Conservation (phyloP, 2,888 invertebrate species). For the Operophtera brumata region DNA sequence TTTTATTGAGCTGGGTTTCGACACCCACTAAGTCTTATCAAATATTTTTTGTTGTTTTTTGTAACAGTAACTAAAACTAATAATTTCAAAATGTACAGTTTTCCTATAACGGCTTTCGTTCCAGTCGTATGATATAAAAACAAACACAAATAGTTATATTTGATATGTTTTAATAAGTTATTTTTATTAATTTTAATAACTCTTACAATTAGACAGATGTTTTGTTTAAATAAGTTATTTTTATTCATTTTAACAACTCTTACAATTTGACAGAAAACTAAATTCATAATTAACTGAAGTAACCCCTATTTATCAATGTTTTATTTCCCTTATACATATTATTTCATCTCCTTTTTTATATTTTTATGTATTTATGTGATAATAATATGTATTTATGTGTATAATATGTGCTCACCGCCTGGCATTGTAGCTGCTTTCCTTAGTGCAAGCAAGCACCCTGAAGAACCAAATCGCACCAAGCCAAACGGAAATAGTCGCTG, state of each 20-base stretch:
- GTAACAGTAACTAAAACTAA: not conserved
- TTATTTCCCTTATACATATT: conserved; percentile 1
- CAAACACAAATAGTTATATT: no score
- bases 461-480: conserved; percentile 44
- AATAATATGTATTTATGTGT: conserved; percentile 47
- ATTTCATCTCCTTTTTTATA: conserved; percentile 4
- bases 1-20: conserved; percentile 23
- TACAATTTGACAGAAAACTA: no score
- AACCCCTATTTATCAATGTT: not conserved
- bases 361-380: conserved; percentile 32
- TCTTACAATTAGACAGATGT: no score
- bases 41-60: not conserved
- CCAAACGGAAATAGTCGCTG: conserved; percentile 43
- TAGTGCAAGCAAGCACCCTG: conserved; percentile 62
- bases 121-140: no score
- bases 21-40: not conserved
- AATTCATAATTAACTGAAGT: not conserved
- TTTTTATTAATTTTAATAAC: no score
- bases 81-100: no score
- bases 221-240: no score
- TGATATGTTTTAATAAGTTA: no score
- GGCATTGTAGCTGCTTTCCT: conserved; percentile 65
- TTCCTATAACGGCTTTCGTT: no score
- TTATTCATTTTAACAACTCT: no score
- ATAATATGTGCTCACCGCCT: conserved; percentile 54